Evolutionary conservation across 2,113 vertebrate genomes (phyloP).

Genomic region (Hoplias malabaricus): DNA sequence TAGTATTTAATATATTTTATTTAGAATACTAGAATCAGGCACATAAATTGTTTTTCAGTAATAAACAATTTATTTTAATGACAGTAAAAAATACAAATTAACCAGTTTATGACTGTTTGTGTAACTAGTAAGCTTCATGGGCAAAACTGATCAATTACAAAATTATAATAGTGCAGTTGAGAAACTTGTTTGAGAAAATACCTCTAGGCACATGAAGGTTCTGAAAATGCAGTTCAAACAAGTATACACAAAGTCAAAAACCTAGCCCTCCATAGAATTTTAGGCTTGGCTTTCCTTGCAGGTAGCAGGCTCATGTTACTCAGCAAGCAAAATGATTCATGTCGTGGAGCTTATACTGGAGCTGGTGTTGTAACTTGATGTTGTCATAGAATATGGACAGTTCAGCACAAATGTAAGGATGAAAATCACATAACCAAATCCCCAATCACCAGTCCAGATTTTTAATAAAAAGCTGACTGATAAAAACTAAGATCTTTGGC

Average conservation of each 20-base stretch:
- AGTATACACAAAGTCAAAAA: conserved; percentile 27
- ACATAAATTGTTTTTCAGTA: too few relatives aligned
- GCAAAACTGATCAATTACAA: conserved; percentile 33
- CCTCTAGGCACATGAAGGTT: conserved; percentile 29
- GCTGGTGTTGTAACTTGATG: conserved; percentile 36
- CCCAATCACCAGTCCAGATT: not conserved
- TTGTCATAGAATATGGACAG: conserved; percentile 36
- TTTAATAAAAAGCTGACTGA: not conserved
- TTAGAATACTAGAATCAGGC: too few relatives aligned
- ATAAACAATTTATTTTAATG: too few relatives aligned
- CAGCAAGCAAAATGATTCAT: conserved; percentile 34
- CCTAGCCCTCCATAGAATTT: conserved; percentile 20
- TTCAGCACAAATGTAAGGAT: conserved; percentile 28
- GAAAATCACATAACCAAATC: conserved; percentile 17
- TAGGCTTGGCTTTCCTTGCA: conserved; percentile 30
- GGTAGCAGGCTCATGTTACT: conserved; percentile 34
- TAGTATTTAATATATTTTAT: not conserved
- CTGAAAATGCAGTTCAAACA: conserved; percentile 28
- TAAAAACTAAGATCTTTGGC: too few relatives aligned
- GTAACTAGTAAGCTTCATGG: conserved; percentile 3
- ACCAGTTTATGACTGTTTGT: too few relatives aligned
- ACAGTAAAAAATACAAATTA: too few relatives aligned
- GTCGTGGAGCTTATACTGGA: conserved; percentile 1
- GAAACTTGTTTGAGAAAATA: conserved; percentile 33
- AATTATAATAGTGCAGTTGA: conserved; percentile 24